Percentiles rank a stretch among this genome's conserved stretches.
Evolutionary conservation across 1,140 invertebrate species (phyloP).

Genomic region (Bradysia coprophila): DNA sequence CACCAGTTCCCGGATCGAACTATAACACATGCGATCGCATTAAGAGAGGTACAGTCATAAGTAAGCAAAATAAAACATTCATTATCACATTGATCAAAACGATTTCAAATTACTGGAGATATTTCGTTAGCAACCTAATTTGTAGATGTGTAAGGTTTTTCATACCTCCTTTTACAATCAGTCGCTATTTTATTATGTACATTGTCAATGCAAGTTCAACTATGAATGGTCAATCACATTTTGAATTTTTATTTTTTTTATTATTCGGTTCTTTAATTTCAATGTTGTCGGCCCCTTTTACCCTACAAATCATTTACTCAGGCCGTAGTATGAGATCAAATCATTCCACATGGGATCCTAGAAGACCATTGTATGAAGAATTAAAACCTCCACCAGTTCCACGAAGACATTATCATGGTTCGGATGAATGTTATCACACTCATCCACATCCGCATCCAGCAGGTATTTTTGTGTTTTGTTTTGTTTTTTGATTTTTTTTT

Average conservation of each 20-base stretch:
- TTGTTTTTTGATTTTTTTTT: slow-evolving; percentile 6
- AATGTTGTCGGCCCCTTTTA: background rate
- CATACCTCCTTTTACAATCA: no score
- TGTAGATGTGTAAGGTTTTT: no score
- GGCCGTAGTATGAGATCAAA: slow-evolving; percentile 30
- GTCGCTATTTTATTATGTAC: no score
- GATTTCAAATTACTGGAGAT: no score
- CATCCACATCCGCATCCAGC: slow-evolving; percentile 27
- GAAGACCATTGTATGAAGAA: slow-evolving; percentile 73
- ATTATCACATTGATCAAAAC: background rate
- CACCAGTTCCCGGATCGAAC: slow-evolving; percentile 77
- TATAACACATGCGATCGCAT: slow-evolving; percentile 86
- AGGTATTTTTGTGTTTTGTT: slow-evolving; percentile 23
- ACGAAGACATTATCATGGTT: slow-evolving; percentile 24
- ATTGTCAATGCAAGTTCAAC: no score
- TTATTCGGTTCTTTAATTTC: background rate
- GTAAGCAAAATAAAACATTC: slow-evolving; percentile 36
- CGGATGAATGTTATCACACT: slow-evolving; percentile 35
- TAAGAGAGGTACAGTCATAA: slow-evolving; percentile 78
- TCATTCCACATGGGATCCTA: slow-evolving; percentile 72
- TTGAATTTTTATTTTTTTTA: background rate
- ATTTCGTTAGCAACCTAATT: no score
- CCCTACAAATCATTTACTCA: slow-evolving; percentile 4
- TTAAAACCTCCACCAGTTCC: slow-evolving; percentile 34
- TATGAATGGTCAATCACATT: no score